Base-by-base conservation (phyloP, 2,888 invertebrate genomes). In the Diloba caeruleocephala region DNA sequence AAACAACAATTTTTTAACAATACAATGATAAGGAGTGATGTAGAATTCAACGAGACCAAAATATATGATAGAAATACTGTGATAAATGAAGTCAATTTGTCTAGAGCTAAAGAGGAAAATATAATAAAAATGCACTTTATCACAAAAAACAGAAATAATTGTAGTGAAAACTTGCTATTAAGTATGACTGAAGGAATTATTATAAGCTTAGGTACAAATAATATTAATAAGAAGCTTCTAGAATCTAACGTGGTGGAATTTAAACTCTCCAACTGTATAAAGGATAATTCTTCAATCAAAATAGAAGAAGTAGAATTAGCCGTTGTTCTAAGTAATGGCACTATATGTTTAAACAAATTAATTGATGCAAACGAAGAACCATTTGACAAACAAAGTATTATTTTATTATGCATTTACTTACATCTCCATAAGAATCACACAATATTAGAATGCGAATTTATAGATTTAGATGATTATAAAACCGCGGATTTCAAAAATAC, bases 321-420 rank as follows among this genome's bases (percentile, higher is more conserved):
- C 2, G 43, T 59, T 6, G 3, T 59, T 39, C 26, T 59, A 8
- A 53, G 46, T n/a, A 46, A 14, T 19, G 21, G 17, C 8, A 19
- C 54, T 3, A 15, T 21, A 10, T n/a, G 10, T 25, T 13, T 9
- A n/a, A 41, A 36, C 4, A 36, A 53, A 26, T 31, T 34, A 26
- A 37, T 53, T 8, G 42, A 53, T 31, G 15, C 28, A 19, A 21
- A 5, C 0, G 29, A 34, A 9, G 26, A 39, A 1, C 5, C 0
- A 6, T 21, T 3, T 21, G 5, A 23, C 1, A 34, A 31, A 17
- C 29, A 28, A 15, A 39, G 9, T 23, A 23, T 37, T 5, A 28
- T 59, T 12, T 17, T 67, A 29, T 31, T 38, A 10, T 67, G 66
- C 31, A 10, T 15, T 25, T 25, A 14, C 26, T n/a, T 14, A 7